phyloP scores from a whole-genome alignment of 2,113 vertebrate species.

The Hemiscyllium ocellatum region DNA sequence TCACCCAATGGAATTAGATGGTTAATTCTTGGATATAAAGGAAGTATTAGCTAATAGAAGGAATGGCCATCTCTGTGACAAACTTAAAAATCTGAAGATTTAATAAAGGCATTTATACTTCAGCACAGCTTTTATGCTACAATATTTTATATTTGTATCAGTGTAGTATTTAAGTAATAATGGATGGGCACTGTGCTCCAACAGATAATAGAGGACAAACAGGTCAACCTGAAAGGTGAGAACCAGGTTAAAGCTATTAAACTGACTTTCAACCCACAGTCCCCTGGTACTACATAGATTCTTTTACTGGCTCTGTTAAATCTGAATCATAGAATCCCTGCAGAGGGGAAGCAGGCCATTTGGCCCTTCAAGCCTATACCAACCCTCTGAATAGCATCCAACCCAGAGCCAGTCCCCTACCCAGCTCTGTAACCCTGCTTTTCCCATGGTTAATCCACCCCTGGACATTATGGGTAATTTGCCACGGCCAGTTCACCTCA shows the following conservation, averaged over 20 bases:
- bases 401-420: no score
- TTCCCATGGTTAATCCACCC: no score
- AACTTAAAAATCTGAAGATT: background rate
- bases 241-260: conserved; percentile 15
- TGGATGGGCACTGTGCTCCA: background rate
- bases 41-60: background rate
- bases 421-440: no score
- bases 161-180: background rate
- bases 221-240: conserved; percentile 24
- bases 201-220: conserved; percentile 3
- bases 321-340: background rate
- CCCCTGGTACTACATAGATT: background rate
- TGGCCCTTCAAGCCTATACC: no score
- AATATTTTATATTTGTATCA: background rate
- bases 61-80: background rate
- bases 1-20: background rate
- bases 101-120: background rate
- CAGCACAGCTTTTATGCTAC: background rate
- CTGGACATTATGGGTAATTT: no score
- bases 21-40: background rate
- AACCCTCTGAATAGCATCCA: no score
- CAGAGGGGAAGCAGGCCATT: no score
- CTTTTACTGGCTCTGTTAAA: background rate
- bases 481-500: no score
- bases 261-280: background rate